Evolutionary conservation across 2,797 vertebrate genomes (phyloP).

Genomic region (Peromyscus aztecus): DNA sequence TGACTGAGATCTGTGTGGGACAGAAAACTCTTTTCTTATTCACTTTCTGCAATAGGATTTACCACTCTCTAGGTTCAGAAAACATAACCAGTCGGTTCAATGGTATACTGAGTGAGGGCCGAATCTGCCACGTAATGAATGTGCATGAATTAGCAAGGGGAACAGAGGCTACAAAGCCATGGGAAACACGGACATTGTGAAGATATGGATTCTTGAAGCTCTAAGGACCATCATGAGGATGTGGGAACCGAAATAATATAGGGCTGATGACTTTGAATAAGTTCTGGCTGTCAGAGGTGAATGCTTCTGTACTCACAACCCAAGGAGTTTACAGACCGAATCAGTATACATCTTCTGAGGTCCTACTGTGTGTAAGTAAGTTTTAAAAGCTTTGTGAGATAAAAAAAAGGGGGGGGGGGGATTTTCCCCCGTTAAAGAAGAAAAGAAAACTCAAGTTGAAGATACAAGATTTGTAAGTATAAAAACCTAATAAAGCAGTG

Average conservation of each 20-base stretch:
- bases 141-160: not conserved
- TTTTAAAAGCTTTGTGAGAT: slow-evolving; percentile 41
- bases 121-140: not conserved
- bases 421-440: not conserved
- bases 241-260: not conserved
- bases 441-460: not conserved
- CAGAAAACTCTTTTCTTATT: slow-evolving; percentile 25
- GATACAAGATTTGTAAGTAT: slow-evolving; percentile 16
- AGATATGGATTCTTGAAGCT: not conserved
- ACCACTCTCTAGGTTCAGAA: not conserved
- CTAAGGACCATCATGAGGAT: not conserved
- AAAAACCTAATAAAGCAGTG: not conserved
- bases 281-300: not conserved
- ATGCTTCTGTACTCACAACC: not conserved
- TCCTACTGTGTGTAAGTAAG: not conserved
- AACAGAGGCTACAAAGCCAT: not conserved
- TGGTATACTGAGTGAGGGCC: not conserved
- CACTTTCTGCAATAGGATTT: not conserved
- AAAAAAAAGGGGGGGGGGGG: not conserved
- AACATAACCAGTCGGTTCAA: not conserved
- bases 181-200: no score
- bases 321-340: not conserved
- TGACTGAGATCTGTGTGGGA: not conserved
- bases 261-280: not conserved
- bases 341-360: not conserved